phyloP scores from a whole-genome alignment of 2,888 invertebrate genomes.

The Apantesis nais region DNA sequence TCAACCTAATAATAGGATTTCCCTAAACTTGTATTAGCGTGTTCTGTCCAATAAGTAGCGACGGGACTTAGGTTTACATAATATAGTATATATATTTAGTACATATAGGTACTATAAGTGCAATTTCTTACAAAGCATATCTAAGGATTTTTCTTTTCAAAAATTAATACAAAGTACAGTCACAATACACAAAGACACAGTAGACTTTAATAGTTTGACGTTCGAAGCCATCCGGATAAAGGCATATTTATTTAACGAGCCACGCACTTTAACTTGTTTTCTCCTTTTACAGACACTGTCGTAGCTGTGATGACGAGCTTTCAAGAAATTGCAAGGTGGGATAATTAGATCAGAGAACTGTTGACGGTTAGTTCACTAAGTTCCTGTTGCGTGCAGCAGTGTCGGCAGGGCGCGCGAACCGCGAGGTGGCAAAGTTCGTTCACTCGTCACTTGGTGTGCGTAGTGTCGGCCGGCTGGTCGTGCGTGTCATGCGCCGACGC shows the following conservation, averaged over 20 bases:
- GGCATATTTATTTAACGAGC: constrained; percentile 17
- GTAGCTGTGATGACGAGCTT: constrained; percentile 43
- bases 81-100: no score
- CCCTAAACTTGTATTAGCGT: no score
- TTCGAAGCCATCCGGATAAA: constrained; percentile 7
- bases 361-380: constrained; percentile 21
- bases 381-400: constrained; percentile 29
- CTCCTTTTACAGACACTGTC: constrained; percentile 36
- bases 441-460: constrained; percentile 42
- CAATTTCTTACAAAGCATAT: neutral
- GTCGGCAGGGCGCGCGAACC: constrained; percentile 9
- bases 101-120: no score
- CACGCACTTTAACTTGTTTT: constrained; percentile 28
- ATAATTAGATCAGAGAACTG: constrained; percentile 46
- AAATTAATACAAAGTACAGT: neutral
- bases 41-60: no score
- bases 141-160: neutral
- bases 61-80: no score
- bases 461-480: constrained; percentile 52
- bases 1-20: no score
- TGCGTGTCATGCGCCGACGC: constrained; percentile 64
- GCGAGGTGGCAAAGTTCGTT: constrained; percentile 41
- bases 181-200: neutral
- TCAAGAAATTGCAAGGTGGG: constrained; percentile 51
- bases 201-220: constrained; percentile 4